Evolutionary conservation across 2,888 invertebrate genomes (phyloP), one percentile per base, ranked within the genome.

Genomic region (Tetheella fluctuosa): DNA sequence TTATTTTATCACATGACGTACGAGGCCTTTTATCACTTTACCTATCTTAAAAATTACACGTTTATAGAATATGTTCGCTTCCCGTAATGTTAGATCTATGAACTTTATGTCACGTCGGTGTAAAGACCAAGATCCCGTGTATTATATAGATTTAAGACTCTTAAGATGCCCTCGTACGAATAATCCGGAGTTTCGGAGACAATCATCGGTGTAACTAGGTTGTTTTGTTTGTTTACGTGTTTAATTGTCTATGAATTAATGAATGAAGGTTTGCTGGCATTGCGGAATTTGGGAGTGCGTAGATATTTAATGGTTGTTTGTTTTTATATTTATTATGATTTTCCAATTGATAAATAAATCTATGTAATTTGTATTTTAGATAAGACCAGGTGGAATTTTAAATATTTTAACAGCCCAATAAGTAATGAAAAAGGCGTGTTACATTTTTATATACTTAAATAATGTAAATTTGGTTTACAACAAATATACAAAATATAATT

Each of bases 121-220:
- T 64, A 69, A 74, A 75, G 79, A 78, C 73, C 74, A 75, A 73
- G 73, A 76, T 70, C 70, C 67, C 69, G 62, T 84, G 83, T 86
- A 84, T 78, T 77, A 84, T 83, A 84, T 84, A 84, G 74, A 54
- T 66, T 56, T 83, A 80, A 80, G 75, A 69, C 65, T 69, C 75
- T 2, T 74, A 74, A 63, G 61, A 69, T 69, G 69, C 66, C 34
- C 30, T 67, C 66, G 58, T 61, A 68, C 70, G 34, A 84, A 86
- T 86, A 85, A 88, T 89, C 87, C 86, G 81, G 88, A 87, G 88
- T 88, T 88, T 74, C 74, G 79, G 74, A 68, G 82, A 79, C 74
- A 76, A 73, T 77, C 79, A 70, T 73, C 48, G 48, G 20, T 39
- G 39, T 39, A 7, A 17, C 42, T n/a, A 20, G 0, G 8, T 20